Conservation (phyloP, 2,113 vertebrate species). For the Hystrix cristata region DNA sequence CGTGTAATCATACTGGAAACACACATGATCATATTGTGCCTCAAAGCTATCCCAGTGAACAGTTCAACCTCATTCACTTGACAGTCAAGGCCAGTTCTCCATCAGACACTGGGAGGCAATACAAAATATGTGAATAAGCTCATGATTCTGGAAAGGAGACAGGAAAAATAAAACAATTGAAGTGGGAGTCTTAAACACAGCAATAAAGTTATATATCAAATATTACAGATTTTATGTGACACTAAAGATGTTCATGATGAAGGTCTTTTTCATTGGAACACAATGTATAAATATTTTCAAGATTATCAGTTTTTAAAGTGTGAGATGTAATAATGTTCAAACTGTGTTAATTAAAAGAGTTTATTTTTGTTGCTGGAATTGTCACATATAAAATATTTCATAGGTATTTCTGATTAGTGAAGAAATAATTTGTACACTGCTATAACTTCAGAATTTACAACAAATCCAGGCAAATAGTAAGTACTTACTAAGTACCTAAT, state of each 20-base stretch:
- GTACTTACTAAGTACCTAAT: not conserved
- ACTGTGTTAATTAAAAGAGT: not conserved
- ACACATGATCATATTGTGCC: not conserved
- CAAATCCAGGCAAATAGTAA: not conserved
- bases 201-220: not conserved
- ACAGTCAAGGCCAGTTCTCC: not conserved
- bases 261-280: conserved; percentile 11
- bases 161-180: not conserved
- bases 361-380: not conserved
- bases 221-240: not conserved
- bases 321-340: not conserved
- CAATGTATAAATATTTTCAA: not conserved
- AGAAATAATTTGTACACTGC: conserved; percentile 20
- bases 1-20: conserved; percentile 45
- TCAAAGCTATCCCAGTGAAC: not conserved
- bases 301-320: not conserved
- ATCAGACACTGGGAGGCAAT: not conserved
- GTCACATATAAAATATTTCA: conserved; percentile 20
- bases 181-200: not conserved
- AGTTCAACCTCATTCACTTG: not conserved
- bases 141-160: not conserved
- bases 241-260: not conserved
- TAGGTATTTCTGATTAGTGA: not conserved
- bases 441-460: not conserved
- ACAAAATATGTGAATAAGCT: not conserved